phyloP scores from a whole-genome alignment of 1,140 invertebrate genomes.

The Oryzaephilus surinamensis region DNA sequence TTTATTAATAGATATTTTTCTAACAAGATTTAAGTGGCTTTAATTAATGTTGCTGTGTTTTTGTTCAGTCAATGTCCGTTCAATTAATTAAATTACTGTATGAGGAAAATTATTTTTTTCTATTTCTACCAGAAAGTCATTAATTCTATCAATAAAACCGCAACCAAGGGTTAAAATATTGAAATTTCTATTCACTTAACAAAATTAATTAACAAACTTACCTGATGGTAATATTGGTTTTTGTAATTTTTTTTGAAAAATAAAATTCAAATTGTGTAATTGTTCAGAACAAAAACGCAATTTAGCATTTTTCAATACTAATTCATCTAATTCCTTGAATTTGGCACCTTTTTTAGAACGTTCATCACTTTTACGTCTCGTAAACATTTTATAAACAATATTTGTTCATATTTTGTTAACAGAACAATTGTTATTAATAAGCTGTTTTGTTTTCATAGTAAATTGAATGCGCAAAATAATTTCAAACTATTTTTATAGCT shows the following conservation, averaged over 20 bases:
- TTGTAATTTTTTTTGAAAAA: slow-evolving; percentile 26
- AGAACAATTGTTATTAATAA: no score
- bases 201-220: neutral
- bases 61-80: neutral
- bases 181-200: neutral
- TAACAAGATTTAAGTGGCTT: slow-evolving; percentile 2
- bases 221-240: neutral
- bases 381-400: no score
- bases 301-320: slow-evolving; percentile 26
- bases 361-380: no score
- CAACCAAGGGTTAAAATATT: neutral
- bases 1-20: neutral
- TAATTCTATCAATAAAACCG: neutral
- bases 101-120: neutral
- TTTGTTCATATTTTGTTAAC: no score
- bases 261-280: slow-evolving; percentile 32
- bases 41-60: neutral
- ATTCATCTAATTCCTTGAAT: no score
- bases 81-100: neutral
- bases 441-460: no score
- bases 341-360: no score
- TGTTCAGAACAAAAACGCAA: slow-evolving; percentile 31
- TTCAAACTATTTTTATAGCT: no score
- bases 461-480: no score
- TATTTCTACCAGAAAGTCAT: neutral